These are phyloP conservation scores for Phenganax stokvisi DNA, from an alignment of 92 coral and sea anemone species.

Conservation along the genomic window DNA sequence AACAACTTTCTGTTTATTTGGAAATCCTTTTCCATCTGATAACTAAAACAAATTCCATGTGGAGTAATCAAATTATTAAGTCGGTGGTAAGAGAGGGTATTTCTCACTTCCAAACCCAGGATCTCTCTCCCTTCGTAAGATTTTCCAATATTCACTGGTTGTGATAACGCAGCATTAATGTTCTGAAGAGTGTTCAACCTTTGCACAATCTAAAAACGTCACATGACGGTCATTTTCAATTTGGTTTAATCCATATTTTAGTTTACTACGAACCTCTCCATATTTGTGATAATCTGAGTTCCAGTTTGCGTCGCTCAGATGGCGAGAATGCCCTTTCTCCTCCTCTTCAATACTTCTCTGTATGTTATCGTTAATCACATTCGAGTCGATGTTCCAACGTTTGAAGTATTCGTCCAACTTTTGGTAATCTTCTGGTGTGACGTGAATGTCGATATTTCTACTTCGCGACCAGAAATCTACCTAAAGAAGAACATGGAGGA, in stretches of 20 bases:
- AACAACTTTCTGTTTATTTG: constrained; percentile 59
- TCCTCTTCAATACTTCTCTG: constrained; percentile 45
- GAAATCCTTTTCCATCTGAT: constrained; percentile 34
- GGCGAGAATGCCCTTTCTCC: not conserved
- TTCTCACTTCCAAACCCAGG: constrained; percentile 26
- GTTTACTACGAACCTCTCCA: constrained; percentile 48
- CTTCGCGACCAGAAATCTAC: constrained; percentile 48
- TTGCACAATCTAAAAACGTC: constrained; percentile 26
- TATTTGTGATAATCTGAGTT: constrained; percentile 43
- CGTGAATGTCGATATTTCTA: constrained; percentile 40
- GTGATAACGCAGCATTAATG: not conserved
- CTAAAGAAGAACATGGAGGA: constrained; percentile 3
- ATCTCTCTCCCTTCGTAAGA: not conserved
- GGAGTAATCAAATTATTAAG: not conserved
- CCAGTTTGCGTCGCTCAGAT: constrained; percentile 34
- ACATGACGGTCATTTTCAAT: not conserved
- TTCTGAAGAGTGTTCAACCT: not conserved
- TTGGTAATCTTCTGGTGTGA: constrained; percentile 30
- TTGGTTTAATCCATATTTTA: not conserved
- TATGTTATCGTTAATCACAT: constrained; percentile 34
- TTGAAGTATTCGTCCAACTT: constrained; percentile 31
- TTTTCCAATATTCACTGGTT: constrained; percentile 6
- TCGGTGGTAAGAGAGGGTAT: not conserved
- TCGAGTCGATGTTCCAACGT: constrained; percentile 27
- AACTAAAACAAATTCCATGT: constrained; percentile 39